Evolutionary conservation across 2,797 vertebrate genomes (phyloP).

Genomic region (Amblyraja radiata): DNA sequence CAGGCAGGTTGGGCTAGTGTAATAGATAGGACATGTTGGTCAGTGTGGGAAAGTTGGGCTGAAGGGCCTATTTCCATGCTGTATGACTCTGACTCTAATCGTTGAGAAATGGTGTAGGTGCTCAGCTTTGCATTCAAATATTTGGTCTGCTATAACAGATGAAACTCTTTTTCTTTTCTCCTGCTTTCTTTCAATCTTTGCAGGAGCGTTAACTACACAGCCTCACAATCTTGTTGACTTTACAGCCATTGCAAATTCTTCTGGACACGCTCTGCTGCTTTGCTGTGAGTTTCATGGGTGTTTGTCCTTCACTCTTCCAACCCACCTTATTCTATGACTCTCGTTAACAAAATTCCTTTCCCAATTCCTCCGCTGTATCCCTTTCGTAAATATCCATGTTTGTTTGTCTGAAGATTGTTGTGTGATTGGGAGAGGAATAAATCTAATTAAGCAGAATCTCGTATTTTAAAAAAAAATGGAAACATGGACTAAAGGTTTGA

Average conservation of each 20-base stretch:
- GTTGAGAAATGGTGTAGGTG: background rate
- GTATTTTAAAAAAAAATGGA: background rate
- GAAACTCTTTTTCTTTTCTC: background rate
- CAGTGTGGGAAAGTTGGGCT: too few species aligned
- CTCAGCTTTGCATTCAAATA: background rate
- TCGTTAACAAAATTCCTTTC: background rate
- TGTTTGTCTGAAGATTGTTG: background rate
- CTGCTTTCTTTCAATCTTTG: slow-evolving; percentile 25
- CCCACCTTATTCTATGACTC: background rate
- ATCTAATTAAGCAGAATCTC: background rate
- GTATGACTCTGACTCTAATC: too few species aligned
- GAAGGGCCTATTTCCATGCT: too few species aligned
- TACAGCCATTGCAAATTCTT: slow-evolving; percentile 1
- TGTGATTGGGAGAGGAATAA: background rate
- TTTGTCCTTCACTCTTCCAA: background rate
- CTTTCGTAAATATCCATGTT: background rate
- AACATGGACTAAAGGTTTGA: background rate
- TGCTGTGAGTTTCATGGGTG: slow-evolving; percentile 23
- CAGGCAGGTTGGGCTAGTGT: too few species aligned
- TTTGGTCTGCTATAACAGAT: background rate
- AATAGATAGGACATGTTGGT: too few species aligned
- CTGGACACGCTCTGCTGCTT: background rate
- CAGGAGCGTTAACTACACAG: slow-evolving; percentile 27
- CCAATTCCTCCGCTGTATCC: background rate
- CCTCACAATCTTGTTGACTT: slow-evolving; percentile 27